Base-by-base conservation (phyloP, 2,113 vertebrate genomes). In the Symphodus melops region DNA sequence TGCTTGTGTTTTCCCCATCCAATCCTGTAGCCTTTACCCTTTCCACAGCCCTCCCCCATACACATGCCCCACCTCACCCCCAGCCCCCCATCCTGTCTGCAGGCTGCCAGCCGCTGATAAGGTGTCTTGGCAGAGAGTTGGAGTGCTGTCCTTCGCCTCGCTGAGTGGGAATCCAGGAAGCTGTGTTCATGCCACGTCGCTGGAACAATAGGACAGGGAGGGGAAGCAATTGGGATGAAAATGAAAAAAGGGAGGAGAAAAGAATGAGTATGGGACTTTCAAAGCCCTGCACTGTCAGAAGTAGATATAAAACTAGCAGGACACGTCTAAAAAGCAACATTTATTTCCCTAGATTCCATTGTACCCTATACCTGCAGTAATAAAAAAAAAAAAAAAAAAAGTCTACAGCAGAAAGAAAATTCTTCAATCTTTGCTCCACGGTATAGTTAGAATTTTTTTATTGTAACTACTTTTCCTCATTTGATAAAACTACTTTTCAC, bases 51-150 rank as follows among this genome's bases (percentile, higher is more conserved):
- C 68, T 5, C 12, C 46, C n/a, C 21, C 7, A 25, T 25, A 25
- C 25, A 25, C 25, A 25, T 4, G 4, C 4, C 5, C 58, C 55
- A 6, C 41, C 66, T 19, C 63, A 12, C 61, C 61, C 63, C 52
- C 59, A 57, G 56, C 79, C 53, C 68, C 73, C 66, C 88, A 89
- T 94, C 92, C 92, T 91, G 92, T 90, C 83, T 89, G 85, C 88
- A 80, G 80, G 72, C 93, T 94, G 93, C 84, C 77, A 83, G 79
- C 58, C 77, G 46, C 74, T 92, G 94, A 94, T 94, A 93, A 93
- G 89, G 85, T 75, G 75, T 87, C 90, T 91, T 92, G 91, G 90
- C 91, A 89, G 77, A 53, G 84, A 83, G 82, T 17, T 71, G 68
- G 72, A 91, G 76, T 62, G 65, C 82, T 77, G 88, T 91, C 92